Evolutionary conservation across 2,797 vertebrate species (phyloP), one percentile per base, ranked within the genome.

Genomic region (Rhinogobio ventralis): DNA sequence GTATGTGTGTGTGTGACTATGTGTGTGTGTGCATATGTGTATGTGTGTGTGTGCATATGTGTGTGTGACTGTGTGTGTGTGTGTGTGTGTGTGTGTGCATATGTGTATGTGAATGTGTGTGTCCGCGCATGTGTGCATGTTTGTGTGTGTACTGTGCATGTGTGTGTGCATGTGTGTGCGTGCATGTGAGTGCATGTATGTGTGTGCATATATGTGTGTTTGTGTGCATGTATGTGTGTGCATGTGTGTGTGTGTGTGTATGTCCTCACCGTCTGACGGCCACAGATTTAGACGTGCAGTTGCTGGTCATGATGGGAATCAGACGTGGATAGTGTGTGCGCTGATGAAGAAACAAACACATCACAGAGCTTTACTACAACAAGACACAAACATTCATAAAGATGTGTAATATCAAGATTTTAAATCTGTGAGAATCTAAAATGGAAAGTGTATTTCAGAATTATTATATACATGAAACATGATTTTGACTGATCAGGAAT

Each of bases 301-400:
- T 97, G 93, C 96, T 97, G 89, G 96, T 96, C 92, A 99, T 97
- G 92, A 99, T 95, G 83, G 98, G 98, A 92, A 99, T 96, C 89
- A 99, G 95, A 39, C 98, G 95, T 9, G 97, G 97, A 91, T 94
- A 97, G 73, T 91, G 90, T 14, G 91, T 90, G 81, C 89, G 88
- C 90, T 90, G 69, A 6, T 36, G 57, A 33, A 77, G 55, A 68
- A 39, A 74, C 33, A 60, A 85, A 80, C 81, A 53, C n/a, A 67
- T 17, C 11, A 36, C 49, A 78, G 28, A 46, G 28, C 11, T 30
- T 64, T 28, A 78, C 55, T 45, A 62, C 13, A 60, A 39, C 23
- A 79, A 62, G 23, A 68, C 49, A 84, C 36, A 46, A 15, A 60
- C 19, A 73, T 8, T 79, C 20, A 79, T 6, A 79, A 28, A 73